Percentiles rank a stretch among this genome's conserved stretches.
phyloP scores from a whole-genome alignment of 2,888 invertebrate species.

The Hedya salicella region DNA sequence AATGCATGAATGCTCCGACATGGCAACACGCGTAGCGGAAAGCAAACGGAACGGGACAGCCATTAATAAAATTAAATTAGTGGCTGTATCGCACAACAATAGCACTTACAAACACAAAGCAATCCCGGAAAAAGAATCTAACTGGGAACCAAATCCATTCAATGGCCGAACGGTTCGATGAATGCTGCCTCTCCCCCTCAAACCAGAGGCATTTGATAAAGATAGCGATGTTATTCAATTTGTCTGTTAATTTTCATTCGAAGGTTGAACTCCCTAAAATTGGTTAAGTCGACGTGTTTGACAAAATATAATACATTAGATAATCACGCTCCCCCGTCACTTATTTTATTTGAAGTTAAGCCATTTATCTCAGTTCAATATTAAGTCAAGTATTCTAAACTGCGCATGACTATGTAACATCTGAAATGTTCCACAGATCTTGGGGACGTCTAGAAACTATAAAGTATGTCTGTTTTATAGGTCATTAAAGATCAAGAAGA shows the following conservation, averaged over 20 bases:
- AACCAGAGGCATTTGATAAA: slow-evolving; percentile 28
- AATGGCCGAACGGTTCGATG: slow-evolving; percentile 34
- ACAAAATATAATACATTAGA: slow-evolving; percentile 22
- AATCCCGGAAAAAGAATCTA: slow-evolving; percentile 52
- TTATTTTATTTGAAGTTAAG: not conserved
- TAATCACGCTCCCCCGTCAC: slow-evolving; percentile 2
- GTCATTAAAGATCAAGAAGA: slow-evolving; percentile 27
- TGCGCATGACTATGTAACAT: slow-evolving; percentile 20
- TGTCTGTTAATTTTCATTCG: slow-evolving; percentile 35
- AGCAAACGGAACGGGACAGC: slow-evolving; percentile 56
- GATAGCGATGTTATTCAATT: slow-evolving; percentile 36
- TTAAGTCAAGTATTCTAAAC: not conserved
- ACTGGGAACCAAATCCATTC: slow-evolving; percentile 48
- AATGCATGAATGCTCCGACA: slow-evolving; percentile 31
- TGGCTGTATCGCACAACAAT: slow-evolving; percentile 66
- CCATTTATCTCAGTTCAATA: no score
- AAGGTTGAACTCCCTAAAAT: slow-evolving; percentile 13
- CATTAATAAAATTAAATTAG: slow-evolving; percentile 75
- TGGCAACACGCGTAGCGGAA: slow-evolving; percentile 46
- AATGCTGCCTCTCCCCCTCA: slow-evolving; percentile 19
- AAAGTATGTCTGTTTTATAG: slow-evolving; percentile 33
- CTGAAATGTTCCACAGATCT: slow-evolving; percentile 20
- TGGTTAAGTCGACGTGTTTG: slow-evolving; percentile 18
- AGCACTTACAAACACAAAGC: slow-evolving; percentile 58
- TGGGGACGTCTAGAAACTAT: slow-evolving; percentile 25